Conservation (phyloP, 2,888 invertebrate genomes). For the Athripsodes cinereus region DNA sequence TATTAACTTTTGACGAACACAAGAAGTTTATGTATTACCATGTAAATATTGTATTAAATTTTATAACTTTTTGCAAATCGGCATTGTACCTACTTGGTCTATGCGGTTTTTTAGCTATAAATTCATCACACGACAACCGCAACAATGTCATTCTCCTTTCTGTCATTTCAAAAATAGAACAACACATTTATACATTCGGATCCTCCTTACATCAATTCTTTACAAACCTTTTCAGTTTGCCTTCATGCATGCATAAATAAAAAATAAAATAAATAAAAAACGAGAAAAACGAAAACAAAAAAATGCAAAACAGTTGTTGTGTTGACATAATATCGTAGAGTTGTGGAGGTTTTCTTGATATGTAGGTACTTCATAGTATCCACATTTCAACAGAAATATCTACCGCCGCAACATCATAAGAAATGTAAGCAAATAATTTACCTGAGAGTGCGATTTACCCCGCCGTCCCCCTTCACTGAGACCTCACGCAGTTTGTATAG, state of each 20-base stretch:
- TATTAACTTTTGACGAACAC: no score
- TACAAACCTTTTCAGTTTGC: no score
- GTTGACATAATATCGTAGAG: conserved; percentile 3
- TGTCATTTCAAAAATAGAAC: no score
- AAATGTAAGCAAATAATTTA: conserved; percentile 26
- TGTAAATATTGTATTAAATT: no score
- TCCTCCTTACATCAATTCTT: no score
- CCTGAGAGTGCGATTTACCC: conserved; percentile 16
- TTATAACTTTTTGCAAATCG: no score
- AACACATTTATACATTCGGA: no score
- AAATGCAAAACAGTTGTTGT: conserved; percentile 18
- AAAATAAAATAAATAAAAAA: not conserved
- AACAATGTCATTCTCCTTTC: not conserved
- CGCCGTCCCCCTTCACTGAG: not conserved
- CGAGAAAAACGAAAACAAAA: not conserved
- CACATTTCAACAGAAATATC: conserved; percentile 19
- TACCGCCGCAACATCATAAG: conserved; percentile 11
- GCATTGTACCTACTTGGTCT: no score
- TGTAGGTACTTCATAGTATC: conserved; percentile 19
- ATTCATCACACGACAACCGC: not conserved
- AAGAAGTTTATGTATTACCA: no score
- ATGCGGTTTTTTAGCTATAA: no score
- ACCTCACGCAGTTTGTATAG: not conserved
- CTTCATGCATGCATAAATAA: not conserved
- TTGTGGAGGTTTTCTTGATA: no score